Conservation (phyloP, 2,113 vertebrate genomes). For the Speoplatyrhinus poulsoni region DNA sequence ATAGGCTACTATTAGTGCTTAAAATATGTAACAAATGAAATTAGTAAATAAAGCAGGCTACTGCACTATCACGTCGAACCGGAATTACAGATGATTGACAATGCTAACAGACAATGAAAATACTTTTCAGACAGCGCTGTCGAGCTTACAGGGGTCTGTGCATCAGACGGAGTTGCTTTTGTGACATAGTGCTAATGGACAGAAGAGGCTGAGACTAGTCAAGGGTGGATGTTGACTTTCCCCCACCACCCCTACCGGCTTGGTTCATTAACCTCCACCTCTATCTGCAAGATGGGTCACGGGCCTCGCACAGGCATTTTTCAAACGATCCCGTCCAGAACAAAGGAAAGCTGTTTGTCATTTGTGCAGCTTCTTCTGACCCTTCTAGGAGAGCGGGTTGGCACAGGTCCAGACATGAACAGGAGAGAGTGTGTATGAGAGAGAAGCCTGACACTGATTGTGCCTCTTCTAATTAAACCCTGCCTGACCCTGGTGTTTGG, state of each 20-base stretch:
- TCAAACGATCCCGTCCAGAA: constrained; percentile 64
- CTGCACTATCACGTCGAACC: no score
- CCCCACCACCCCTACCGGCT: constrained; percentile 31
- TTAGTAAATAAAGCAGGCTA: no score
- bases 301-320: constrained; percentile 32
- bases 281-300: constrained; percentile 44
- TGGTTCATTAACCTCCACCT: constrained; percentile 57
- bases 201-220: neutral
- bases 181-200: no score
- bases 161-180: no score
- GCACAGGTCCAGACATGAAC: constrained; percentile 81
- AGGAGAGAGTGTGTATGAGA: constrained; percentile 68
- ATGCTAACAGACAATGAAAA: no score
- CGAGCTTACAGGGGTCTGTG: no score
- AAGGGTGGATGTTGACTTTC: constrained; percentile 19
- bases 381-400: constrained; percentile 79
- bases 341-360: constrained; percentile 63
- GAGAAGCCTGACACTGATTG: constrained; percentile 92
- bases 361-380: constrained; percentile 83
- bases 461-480: constrained; percentile 97
- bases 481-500: constrained; percentile 93
- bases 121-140: no score
- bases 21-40: no score
- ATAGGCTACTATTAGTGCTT: neutral
- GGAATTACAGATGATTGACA: no score